These are phyloP conservation scores for Nothocercus nigrocapillus DNA, from an alignment of 2,113 vertebrate genomes.

Conservation along the genomic window DNA sequence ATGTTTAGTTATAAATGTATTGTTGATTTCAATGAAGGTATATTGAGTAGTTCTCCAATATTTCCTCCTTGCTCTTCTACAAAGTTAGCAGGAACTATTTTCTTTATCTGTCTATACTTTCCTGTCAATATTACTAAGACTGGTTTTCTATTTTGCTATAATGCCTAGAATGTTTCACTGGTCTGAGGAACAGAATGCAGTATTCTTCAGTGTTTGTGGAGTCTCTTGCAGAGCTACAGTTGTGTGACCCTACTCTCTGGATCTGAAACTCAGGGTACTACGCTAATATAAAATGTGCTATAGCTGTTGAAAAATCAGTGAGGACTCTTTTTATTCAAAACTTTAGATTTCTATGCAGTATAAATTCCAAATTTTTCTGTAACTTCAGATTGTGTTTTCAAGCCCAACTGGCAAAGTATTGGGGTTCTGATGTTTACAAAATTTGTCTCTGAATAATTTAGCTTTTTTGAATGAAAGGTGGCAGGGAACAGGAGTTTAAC, in stretches of 20 bases:
- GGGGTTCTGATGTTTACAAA: not conserved
- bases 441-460: not conserved
- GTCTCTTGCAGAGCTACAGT: not conserved
- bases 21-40: not conserved
- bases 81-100: not conserved
- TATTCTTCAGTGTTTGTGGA: not conserved
- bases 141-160: rapidly evolving
- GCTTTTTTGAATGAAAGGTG: not conserved
- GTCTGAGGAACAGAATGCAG: not conserved
- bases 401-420: no score
- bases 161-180: not conserved
- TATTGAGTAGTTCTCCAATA: not conserved
- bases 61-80: not conserved
- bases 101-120: not conserved
- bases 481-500: not conserved
- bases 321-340: not conserved
- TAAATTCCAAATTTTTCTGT: not conserved
- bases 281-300: not conserved
- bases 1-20: not conserved
- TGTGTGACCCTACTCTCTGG: not conserved
- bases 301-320: not conserved
- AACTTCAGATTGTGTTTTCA: not conserved
- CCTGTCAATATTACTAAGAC: not conserved
- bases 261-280: not conserved
- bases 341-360: not conserved